These are phyloP conservation scores for Bergia sp. DNA, from an alignment of 92 coral and sea anemone species.

Conservation along the genomic window DNA sequence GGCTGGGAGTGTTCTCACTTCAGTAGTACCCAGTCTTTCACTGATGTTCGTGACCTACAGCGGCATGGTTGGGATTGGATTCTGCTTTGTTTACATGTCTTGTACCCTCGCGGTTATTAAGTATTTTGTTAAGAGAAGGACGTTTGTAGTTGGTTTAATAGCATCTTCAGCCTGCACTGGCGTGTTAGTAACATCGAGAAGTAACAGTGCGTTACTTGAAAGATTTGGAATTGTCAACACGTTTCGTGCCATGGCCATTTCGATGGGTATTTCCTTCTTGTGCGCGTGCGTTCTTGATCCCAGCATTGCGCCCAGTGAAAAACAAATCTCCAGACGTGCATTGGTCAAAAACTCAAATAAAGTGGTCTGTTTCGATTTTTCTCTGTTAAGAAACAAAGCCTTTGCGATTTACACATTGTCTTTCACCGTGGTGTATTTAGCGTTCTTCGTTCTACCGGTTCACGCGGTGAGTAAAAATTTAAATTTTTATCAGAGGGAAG, in stretches of 20 bases:
- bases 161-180: no score
- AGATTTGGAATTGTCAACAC: no score
- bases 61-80: neutral
- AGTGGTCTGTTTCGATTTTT: neutral
- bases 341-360: no score
- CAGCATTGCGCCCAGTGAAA: neutral
- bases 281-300: slow-evolving; percentile 44
- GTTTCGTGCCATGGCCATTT: no score
- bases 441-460: neutral
- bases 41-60: neutral
- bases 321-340: neutral
- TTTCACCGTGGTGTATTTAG: neutral
- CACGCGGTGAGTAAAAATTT: no score
- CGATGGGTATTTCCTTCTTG: neutral
- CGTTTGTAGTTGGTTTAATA: no score
- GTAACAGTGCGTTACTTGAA: no score
- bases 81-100: neutral
- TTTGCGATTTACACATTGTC: neutral
- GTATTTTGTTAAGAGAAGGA: neutral
- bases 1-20: neutral
- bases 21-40: neutral
- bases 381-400: neutral
- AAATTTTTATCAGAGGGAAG: no score
- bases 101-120: neutral
- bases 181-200: no score